These are phyloP conservation scores for Dallia pectoralis DNA, from an alignment of 2,797 vertebrate species.

Conservation along the genomic window DNA sequence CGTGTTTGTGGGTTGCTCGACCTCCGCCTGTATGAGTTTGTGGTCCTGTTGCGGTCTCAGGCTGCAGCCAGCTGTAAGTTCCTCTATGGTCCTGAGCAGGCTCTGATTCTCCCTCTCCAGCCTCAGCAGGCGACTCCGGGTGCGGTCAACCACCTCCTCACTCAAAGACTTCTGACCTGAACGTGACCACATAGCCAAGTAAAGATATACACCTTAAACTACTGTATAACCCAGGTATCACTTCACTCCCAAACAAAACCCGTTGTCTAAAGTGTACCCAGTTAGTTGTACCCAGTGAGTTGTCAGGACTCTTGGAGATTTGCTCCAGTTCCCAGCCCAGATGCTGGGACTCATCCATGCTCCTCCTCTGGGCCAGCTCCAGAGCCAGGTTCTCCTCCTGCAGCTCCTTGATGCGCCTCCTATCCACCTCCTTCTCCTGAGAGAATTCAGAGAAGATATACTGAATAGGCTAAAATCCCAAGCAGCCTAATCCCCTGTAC, in stretches of 20 bases:
- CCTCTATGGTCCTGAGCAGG: constrained; percentile 84
- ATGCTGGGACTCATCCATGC: constrained; percentile 93
- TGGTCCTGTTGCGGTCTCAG: constrained; percentile 62
- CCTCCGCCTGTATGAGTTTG: neutral
- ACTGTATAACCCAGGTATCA: neutral
- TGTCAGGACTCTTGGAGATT: constrained; percentile 84
- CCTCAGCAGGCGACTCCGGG: constrained; percentile 85
- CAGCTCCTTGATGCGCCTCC: constrained; percentile 87
- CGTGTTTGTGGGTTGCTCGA: constrained; percentile 1
- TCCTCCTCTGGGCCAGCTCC: constrained; percentile 92
- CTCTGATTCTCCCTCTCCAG: constrained; percentile 92
- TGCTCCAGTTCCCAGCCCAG: constrained; percentile 95
- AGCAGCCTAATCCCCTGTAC: no score
- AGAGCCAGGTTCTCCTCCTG: constrained; percentile 92
- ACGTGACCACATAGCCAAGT: constrained; percentile 33
- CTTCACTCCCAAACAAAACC: neutral
- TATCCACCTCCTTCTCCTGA: constrained; percentile 85
- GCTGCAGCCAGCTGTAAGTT: constrained; percentile 77
- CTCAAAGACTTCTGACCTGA: constrained; percentile 86
- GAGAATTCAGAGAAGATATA: neutral
- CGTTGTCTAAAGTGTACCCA: neutral
- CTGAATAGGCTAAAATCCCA: no score
- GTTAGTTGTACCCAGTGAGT: constrained; percentile 77
- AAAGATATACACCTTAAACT: neutral
- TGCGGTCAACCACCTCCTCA: constrained; percentile 87